Conservation (phyloP, 1,140 invertebrate genomes). For the Cryptotermes secundus region DNA sequence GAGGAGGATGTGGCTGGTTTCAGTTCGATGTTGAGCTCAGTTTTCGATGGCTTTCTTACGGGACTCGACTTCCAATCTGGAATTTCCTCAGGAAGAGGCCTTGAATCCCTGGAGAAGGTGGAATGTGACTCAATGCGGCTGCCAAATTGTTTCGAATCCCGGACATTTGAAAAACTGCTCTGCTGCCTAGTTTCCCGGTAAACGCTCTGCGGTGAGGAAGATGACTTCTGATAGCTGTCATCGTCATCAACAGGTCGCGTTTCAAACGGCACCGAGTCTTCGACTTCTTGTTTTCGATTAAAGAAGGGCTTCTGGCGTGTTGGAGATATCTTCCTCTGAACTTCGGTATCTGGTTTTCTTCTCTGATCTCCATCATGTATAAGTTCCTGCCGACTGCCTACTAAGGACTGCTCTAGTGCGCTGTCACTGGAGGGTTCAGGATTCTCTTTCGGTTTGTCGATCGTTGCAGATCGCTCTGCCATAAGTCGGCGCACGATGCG, state of each 20-base stretch:
- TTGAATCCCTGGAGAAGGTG: too few relatives aligned
- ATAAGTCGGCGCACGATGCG: constrained; percentile 62
- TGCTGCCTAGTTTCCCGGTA: not conserved
- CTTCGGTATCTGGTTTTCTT: not conserved
- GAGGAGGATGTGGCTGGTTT: not conserved
- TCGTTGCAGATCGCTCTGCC: constrained; percentile 39
- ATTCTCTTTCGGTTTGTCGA: not conserved
- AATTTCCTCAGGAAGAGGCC: not conserved
- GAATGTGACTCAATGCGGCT: not conserved
- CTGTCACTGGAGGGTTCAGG: not conserved
- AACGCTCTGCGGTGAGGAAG: not conserved
- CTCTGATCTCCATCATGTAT: not conserved
- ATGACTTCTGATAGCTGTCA: not conserved
- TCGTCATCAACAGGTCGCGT: not conserved
- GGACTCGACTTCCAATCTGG: not conserved
- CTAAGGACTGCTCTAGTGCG: not conserved
- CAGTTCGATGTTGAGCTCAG: constrained; percentile 32
- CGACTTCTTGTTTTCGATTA: not conserved
- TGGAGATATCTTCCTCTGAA: not conserved
- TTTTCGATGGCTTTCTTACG: constrained; percentile 29
- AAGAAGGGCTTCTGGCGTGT: not conserved
- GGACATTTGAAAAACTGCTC: not conserved
- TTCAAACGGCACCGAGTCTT: not conserved
- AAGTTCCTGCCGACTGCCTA: not conserved
- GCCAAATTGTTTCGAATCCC: not conserved